phyloP scores from a whole-genome alignment of 2,113 vertebrate genomes.

The Mionectes macconnelli region DNA sequence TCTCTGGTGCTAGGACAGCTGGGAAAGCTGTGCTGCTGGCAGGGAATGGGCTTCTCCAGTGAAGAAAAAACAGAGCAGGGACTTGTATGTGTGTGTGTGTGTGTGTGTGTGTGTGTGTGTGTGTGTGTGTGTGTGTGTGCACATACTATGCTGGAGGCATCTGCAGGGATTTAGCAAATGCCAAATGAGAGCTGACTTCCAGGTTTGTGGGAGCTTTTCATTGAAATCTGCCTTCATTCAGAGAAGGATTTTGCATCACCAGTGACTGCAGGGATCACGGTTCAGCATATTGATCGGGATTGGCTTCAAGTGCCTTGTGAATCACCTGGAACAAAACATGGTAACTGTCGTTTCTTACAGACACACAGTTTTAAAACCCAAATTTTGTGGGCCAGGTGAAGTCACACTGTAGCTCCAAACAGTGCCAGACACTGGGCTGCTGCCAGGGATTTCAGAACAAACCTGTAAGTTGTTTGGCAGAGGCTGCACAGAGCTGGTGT shows the following conservation, averaged over 20 bases:
- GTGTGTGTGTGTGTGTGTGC: fast-evolving
- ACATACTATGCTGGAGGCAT: not conserved
- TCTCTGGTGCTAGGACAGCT: not conserved
- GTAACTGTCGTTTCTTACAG: not conserved
- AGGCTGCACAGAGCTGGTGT: not conserved
- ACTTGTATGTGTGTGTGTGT: not conserved
- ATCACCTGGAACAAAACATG: not conserved
- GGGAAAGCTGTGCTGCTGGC: not conserved
- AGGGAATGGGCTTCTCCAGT: not conserved
- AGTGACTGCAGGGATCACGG: not conserved
- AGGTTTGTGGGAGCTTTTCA: not conserved
- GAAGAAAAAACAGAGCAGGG: not conserved
- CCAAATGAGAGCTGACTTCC: not conserved
- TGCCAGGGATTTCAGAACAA: not conserved
- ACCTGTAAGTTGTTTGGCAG: not conserved
- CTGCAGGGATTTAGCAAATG: not conserved
- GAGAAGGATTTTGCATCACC: not conserved
- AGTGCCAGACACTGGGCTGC: not conserved
- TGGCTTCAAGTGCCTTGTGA: not conserved
- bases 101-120: not conserved
- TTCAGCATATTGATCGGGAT: not conserved
- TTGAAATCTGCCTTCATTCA: not conserved
- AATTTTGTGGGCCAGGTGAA: not conserved
- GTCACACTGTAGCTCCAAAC: not conserved
- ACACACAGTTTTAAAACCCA: not conserved